Conservation (phyloP, 2,797 vertebrate genomes). For the Danio albolineatus region DNA sequence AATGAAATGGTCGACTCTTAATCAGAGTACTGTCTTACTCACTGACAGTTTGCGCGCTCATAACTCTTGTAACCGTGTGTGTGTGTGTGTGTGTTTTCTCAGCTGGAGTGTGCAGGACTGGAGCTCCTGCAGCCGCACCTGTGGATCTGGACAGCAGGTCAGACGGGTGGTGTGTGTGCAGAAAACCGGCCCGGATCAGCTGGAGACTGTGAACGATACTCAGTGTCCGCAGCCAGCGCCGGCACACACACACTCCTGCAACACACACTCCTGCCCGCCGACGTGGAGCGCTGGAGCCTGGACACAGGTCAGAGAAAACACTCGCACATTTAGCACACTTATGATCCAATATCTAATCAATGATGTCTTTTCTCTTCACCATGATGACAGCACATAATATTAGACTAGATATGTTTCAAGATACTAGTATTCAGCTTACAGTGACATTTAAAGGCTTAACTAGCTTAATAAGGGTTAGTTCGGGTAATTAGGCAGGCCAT, state of each 20-base stretch:
- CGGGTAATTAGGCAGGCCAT: too few relatives aligned
- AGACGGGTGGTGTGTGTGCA: slow-evolving; percentile 81
- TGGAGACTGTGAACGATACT: slow-evolving; percentile 69
- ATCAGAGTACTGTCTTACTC: too few relatives aligned
- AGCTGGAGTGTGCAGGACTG: slow-evolving; percentile 86
- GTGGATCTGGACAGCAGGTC: slow-evolving; percentile 83
- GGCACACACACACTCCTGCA: slow-evolving; percentile 77
- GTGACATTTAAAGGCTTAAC: too few relatives aligned
- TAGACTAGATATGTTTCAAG: too few relatives aligned
- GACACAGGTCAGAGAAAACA: slow-evolving; percentile 81
- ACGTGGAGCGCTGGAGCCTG: slow-evolving; percentile 84
- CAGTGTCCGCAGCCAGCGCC: slow-evolving; percentile 76
- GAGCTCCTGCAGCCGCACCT: slow-evolving; percentile 84
- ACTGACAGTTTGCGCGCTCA: too few relatives aligned
- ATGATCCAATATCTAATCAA: too few relatives aligned
- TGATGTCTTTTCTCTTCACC: too few relatives aligned
- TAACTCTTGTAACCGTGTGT: neutral
- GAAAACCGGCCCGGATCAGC: slow-evolving; percentile 68
- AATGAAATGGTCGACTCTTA: too few relatives aligned
- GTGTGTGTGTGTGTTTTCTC: slow-evolving; percentile 35
- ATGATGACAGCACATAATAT: too few relatives aligned
- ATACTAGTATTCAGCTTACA: too few relatives aligned
- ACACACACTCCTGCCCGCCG: slow-evolving; percentile 81
- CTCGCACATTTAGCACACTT: too few relatives aligned
- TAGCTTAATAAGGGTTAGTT: too few relatives aligned